phyloP scores from a whole-genome alignment of 2,888 invertebrate species.

The Flexamia atlantica region DNA sequence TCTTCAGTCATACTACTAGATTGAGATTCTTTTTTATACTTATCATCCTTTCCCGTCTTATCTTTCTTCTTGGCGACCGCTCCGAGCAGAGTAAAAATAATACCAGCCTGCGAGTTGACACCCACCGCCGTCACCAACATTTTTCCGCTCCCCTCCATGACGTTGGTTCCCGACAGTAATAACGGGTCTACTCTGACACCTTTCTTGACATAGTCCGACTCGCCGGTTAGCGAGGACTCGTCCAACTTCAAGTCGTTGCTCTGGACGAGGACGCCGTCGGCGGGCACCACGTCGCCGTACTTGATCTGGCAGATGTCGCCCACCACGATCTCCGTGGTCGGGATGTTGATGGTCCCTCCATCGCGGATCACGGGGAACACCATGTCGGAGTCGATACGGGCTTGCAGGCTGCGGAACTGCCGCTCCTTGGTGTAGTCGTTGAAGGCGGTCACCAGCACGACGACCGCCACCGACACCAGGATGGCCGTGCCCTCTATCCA shows the following conservation, averaged over 20 bases:
- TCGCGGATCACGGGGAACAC: slow-evolving; percentile 77
- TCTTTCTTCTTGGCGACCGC: slow-evolving; percentile 74
- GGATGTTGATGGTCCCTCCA: slow-evolving; percentile 75
- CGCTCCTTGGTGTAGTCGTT: slow-evolving; percentile 82
- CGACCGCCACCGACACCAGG: slow-evolving; percentile 77
- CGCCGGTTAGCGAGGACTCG: slow-evolving; percentile 81
- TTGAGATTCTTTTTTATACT: too few relatives aligned
- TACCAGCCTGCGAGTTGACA: slow-evolving; percentile 82
- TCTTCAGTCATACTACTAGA: too few relatives aligned
- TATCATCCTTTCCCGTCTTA: slow-evolving; percentile 57
- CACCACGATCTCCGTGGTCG: slow-evolving; percentile 77
- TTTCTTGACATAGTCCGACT: slow-evolving; percentile 84
- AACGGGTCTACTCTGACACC: slow-evolving; percentile 79
- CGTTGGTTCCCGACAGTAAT: slow-evolving; percentile 79
- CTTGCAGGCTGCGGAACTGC: slow-evolving; percentile 81
- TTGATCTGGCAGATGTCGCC: slow-evolving; percentile 77
- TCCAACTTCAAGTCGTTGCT: slow-evolving; percentile 79
- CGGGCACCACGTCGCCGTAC: slow-evolving; percentile 81
- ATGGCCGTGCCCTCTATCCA: slow-evolving; percentile 84
- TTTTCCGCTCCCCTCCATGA: slow-evolving; percentile 84
- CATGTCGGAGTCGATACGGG: slow-evolving; percentile 81
- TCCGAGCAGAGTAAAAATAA: slow-evolving; percentile 81
- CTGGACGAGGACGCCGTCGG: slow-evolving; percentile 80
- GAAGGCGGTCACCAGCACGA: slow-evolving; percentile 74
- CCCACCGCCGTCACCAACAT: slow-evolving; percentile 83